These are phyloP conservation scores for Leistus spinibarbis DNA, from an alignment of 2,888 invertebrate genomes.

Conservation along the genomic window DNA sequence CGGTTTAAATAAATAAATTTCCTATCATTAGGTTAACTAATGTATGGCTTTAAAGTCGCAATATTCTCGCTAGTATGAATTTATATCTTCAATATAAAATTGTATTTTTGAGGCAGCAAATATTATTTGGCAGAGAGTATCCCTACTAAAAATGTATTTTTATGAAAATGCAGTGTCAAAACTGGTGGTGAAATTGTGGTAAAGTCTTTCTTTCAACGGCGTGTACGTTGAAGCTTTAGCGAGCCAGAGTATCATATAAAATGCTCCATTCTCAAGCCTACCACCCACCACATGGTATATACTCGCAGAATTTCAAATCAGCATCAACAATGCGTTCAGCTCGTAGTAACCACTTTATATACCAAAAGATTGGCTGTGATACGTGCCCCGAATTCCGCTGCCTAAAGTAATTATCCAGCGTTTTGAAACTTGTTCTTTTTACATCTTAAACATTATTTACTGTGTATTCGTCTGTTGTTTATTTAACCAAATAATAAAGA, in stretches of 20 bases:
- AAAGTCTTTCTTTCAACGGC: background rate
- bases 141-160: background rate
- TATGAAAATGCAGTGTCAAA: background rate
- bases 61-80: too few species aligned
- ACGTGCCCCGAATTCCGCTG: background rate
- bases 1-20: too few species aligned
- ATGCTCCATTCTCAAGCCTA: background rate
- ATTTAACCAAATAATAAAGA: background rate
- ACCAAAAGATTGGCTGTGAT: background rate
- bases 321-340: background rate
- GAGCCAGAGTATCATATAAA: background rate
- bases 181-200: background rate
- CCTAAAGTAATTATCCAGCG: background rate
- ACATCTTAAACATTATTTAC: background rate
- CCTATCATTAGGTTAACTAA: too few species aligned
- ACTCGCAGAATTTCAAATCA: background rate
- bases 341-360: background rate
- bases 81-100: too few species aligned
- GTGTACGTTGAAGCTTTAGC: background rate
- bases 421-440: background rate
- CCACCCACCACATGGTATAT: background rate
- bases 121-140: background rate
- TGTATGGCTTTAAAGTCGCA: too few species aligned
- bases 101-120: too few species aligned
- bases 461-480: background rate